A percentile compares a stretch with the other conserved stretches of the same genome.
Evolutionary conservation across 2,888 invertebrate genomes (phyloP).

Genomic region (Eupeodes luniger): DNA sequence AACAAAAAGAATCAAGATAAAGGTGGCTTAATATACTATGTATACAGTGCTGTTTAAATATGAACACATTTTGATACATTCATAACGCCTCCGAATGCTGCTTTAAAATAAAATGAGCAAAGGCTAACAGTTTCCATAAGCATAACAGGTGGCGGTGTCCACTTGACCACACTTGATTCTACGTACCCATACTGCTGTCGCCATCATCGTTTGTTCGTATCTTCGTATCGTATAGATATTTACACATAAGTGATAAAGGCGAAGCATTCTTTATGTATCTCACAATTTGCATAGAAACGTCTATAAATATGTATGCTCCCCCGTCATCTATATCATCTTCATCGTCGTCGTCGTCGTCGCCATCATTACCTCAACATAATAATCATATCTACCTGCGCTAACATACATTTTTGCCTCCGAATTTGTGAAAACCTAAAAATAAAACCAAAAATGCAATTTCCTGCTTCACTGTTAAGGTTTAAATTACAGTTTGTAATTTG

Average conservation of each 20-base stretch:
- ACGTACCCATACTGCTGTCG: not conserved
- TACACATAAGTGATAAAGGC: not conserved
- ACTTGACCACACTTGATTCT: slow-evolving; percentile 39
- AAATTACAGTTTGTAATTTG: slow-evolving; percentile 41
- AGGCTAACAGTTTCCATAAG: slow-evolving; percentile 27
- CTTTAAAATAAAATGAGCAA: slow-evolving; percentile 16
- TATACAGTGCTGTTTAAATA: not conserved
- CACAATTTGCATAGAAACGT: slow-evolving; percentile 28
- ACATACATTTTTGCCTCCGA: slow-evolving; percentile 16
- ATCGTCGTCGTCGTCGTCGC: not conserved
- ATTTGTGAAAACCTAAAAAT: slow-evolving; percentile 39
- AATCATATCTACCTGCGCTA: slow-evolving; percentile 6
- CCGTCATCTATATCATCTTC: not conserved
- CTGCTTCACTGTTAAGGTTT: slow-evolving; percentile 37
- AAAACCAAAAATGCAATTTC: slow-evolving; percentile 36
- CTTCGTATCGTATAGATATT: not conserved
- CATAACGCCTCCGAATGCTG: slow-evolving; percentile 12
- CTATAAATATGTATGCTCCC: not conserved
- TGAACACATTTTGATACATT: not conserved
- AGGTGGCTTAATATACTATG: no score
- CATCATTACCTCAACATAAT: not conserved
- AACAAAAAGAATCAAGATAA: not conserved
- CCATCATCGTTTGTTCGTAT: not conserved
- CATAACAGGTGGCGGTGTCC: slow-evolving; percentile 49
- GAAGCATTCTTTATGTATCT: slow-evolving; percentile 19